phyloP scores from a whole-genome alignment of 2,797 vertebrate genomes.

The Neosilurus hyrtlii region DNA sequence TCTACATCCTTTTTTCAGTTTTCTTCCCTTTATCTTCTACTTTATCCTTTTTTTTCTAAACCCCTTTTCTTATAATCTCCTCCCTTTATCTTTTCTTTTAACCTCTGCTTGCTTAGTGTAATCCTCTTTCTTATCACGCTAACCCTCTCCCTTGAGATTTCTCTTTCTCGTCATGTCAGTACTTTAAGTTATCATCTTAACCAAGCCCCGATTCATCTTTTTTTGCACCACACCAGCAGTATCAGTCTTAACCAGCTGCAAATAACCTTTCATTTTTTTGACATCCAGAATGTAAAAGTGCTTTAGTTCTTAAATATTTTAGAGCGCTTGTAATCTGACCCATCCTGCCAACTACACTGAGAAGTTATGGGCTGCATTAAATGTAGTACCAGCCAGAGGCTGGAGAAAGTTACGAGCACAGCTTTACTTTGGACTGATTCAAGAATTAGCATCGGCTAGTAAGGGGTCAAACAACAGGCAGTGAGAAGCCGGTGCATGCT shows the following conservation, averaged over 20 bases:
- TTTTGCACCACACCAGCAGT: too few relatives aligned
- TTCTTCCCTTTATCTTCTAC: neutral
- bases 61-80: neutral
- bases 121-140: neutral
- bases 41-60: neutral
- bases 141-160: neutral
- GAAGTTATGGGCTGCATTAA: neutral
- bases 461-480: conserved; percentile 18
- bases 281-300: neutral
- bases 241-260: neutral
- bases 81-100: neutral
- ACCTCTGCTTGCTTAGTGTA: neutral
- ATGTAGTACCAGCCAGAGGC: neutral
- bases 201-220: neutral
- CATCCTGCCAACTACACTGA: neutral
- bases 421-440: neutral
- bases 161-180: neutral
- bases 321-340: neutral
- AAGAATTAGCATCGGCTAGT: conserved; percentile 7
- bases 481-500: neutral
- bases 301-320: neutral
- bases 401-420: neutral
- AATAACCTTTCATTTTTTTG: neutral
- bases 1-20: neutral
- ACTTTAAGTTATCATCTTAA: neutral